Percentiles rank a stretch among this genome's conserved stretches.
Conservation (phyloP, 2,113 vertebrate genomes). For the Microcebus lehilahytsara region DNA sequence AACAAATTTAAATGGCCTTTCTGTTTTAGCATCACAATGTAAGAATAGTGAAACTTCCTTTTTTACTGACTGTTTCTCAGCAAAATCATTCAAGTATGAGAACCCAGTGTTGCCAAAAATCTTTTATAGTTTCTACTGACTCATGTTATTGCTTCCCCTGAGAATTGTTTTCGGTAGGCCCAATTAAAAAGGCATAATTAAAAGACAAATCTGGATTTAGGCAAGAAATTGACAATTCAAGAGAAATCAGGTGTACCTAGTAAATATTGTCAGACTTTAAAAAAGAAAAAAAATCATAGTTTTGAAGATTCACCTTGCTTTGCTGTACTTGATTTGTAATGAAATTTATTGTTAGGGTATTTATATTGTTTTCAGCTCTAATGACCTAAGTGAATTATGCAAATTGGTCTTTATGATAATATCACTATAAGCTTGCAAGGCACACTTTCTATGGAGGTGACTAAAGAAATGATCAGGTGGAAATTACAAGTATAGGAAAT, state of each 20-base stretch:
- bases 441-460: constrained; percentile 26
- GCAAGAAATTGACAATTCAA: constrained; percentile 3
- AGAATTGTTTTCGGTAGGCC: background rate
- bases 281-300: background rate
- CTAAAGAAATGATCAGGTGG: constrained; percentile 64
- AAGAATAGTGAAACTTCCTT: background rate
- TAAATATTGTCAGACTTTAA: background rate
- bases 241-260: constrained; percentile 13
- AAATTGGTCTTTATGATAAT: constrained; percentile 46
- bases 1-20: background rate
- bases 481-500: constrained; percentile 63
- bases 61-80: background rate
- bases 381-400: constrained; percentile 59
- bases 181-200: background rate
- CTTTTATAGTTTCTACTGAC: constrained; percentile 23
- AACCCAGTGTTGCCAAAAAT: background rate
- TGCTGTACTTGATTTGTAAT: constrained; percentile 30
- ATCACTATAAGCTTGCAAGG: background rate
- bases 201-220: background rate
- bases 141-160: background rate
- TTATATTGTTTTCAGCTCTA: constrained; percentile 57
- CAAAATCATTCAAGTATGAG: background rate
- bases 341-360: constrained; percentile 27
- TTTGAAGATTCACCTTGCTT: constrained; percentile 16
- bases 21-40: background rate